Evolutionary conservation across 92 coral and sea anemone species (phyloP), one percentile per base, ranked within the genome.

Genomic region (Hydrozoanthus gracilis): DNA sequence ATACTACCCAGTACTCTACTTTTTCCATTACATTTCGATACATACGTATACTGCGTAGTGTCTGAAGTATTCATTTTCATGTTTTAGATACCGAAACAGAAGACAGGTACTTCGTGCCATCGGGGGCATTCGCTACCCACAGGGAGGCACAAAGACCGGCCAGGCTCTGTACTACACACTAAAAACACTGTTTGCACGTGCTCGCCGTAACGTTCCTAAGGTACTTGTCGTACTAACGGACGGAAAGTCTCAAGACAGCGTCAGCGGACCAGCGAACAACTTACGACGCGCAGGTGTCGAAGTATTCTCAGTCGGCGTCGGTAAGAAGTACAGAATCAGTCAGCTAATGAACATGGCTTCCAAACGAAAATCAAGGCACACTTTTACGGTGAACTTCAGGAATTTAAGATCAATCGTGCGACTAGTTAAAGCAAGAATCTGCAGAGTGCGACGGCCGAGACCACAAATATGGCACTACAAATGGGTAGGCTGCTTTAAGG

Each of bases 141-240:
- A 89, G 71, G 94, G 96, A 17, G 94, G 95, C 13, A 96, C 99
- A 44, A 89, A 67, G 88, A 93, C 95, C 0, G 99, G 98, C 4
- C 68, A 78, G 6, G 98, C 95, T 7, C 88, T 96, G n/a, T 86
- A 6, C 73, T 88, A 79, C 82, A 91, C 91, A 11, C 83, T 84
- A 71, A 76, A 76, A 71, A 67, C 71, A 8, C 88, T 94, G n/a
- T 92, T 95, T 79, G 82, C 88, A 39, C 83, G 96, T 64, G 62
- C 92, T 39, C 92, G 89, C 16, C 86, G 78, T 6, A 72, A 56
- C 51, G 71, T 17, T 14, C 87, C 92, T 10, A 76, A 86, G 73
- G 90, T 83, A 35, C 89, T 80, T 16, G 78, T 86, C 3, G 73
- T 90, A 11, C 83, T 89, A 64, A 89, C 89, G 2, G 92, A 85